Percentiles rank a stretch among this genome's conserved stretches.
Evolutionary conservation across 64 coral and sea anemone species (phyloP).

Genomic region (Hydrozoanthus tunicans): DNA sequence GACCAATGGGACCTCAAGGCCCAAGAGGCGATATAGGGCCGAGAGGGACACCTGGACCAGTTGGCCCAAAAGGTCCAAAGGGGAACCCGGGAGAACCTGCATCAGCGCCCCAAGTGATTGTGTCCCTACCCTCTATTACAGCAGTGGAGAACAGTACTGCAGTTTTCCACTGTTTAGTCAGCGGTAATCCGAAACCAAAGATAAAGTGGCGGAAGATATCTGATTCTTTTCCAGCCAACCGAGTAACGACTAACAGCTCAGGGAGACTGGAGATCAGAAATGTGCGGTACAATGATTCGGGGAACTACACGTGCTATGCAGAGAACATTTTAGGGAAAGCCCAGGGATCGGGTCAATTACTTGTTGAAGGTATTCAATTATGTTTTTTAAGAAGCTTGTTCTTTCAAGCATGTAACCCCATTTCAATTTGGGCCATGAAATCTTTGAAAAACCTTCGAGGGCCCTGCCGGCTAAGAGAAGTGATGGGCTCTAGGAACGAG

Average conservation of each 20-base stretch:
- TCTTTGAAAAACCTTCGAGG: too few relatives aligned
- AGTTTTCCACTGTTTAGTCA: conserved; percentile 47
- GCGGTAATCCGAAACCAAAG: conserved; percentile 36
- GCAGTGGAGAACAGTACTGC: conserved; percentile 46
- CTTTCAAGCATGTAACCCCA: too few relatives aligned
- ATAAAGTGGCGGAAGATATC: conserved; percentile 52
- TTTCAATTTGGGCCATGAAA: too few relatives aligned
- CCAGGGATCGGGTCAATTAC: too few relatives aligned
- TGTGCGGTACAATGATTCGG: not conserved
- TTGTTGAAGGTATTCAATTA: too few relatives aligned
- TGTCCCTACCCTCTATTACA: conserved; percentile 28
- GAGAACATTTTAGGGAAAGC: not conserved
- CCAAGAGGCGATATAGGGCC: not conserved
- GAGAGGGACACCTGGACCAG: not conserved
- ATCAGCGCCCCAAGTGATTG: conserved; percentile 7
- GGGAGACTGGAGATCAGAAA: not conserved
- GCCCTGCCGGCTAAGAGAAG: too few relatives aligned
- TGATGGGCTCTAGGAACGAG: too few relatives aligned
- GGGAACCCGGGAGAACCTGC: conserved; percentile 35
- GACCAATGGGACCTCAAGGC: too few relatives aligned
- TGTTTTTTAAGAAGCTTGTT: too few relatives aligned
- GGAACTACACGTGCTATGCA: not conserved
- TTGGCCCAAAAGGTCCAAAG: conserved; percentile 45
- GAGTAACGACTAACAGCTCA: not conserved
- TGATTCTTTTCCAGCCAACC: not conserved